phyloP scores from a whole-genome alignment of 1,140 invertebrate species.

The Pollicipes pollicipes region DNA sequence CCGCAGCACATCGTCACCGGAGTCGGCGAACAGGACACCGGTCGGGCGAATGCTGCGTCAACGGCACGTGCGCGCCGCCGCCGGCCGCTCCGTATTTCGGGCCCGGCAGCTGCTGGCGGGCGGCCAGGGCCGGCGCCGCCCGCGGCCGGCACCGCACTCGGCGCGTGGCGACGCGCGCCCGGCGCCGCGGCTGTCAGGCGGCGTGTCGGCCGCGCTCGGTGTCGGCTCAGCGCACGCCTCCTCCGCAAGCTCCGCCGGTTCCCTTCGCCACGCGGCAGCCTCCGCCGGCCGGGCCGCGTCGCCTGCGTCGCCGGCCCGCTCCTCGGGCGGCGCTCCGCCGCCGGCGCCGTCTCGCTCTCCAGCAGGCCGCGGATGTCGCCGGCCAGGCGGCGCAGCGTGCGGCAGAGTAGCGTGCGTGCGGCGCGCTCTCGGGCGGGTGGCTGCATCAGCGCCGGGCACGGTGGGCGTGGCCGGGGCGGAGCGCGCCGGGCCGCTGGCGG shows the following conservation, averaged over 20 bases:
- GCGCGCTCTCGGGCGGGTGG: background rate
- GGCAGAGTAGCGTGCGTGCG: background rate
- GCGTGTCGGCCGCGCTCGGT: too few species aligned
- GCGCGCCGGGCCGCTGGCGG: background rate
- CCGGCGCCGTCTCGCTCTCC: background rate
- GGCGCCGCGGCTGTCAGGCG: background rate
- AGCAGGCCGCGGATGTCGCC: background rate
- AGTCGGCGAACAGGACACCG: background rate
- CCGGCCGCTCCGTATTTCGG: too few species aligned
- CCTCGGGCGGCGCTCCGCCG: too few species aligned
- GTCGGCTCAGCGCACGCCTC: too few species aligned
- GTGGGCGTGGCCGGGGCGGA: background rate
- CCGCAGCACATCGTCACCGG: background rate
- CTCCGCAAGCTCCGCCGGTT: too few species aligned
- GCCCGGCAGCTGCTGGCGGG: background rate
- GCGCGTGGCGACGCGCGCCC: too few species aligned
- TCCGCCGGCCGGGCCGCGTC: too few species aligned
- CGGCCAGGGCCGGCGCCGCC: background rate
- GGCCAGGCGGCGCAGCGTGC: background rate
- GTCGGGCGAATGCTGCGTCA: too few species aligned
- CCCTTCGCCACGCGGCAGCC: too few species aligned
- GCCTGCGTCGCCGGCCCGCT: background rate
- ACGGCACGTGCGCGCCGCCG: too few species aligned
- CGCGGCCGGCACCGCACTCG: too few species aligned
- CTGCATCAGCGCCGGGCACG: background rate